A percentile compares a stretch with the other conserved stretches of the same genome.
phyloP scores from a whole-genome alignment of 2,113 vertebrate species.

The Recurvirostra avosetta region DNA sequence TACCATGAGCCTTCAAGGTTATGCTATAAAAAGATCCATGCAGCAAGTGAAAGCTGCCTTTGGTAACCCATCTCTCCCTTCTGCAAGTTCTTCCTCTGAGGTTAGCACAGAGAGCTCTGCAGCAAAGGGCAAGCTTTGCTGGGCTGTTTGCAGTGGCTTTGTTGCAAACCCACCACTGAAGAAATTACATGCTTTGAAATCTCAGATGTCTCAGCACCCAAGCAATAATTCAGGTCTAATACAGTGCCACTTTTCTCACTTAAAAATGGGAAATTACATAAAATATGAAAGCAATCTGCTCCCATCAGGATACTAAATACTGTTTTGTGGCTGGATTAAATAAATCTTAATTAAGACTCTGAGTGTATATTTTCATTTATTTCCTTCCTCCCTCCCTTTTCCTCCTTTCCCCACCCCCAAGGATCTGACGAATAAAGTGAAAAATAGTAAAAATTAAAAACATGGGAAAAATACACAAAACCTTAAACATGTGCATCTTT shows the following conservation, averaged over 20 bases:
- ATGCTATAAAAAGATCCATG: background rate
- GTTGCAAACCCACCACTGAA: background rate
- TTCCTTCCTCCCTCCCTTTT: background rate
- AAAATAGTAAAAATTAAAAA: background rate
- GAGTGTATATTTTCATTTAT: conserved; percentile 29
- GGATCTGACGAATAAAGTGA: background rate
- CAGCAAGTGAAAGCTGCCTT: background rate
- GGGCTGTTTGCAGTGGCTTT: background rate
- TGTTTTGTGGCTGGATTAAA: conserved; percentile 43
- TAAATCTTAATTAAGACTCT: conserved; percentile 34
- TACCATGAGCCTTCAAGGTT: background rate
- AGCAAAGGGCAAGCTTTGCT: background rate
- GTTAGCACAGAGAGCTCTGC: background rate
- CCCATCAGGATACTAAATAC: conserved; percentile 50
- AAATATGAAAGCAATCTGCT: conserved; percentile 51
- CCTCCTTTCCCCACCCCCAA: background rate
- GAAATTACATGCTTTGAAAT: background rate
- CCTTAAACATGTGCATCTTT: background rate
- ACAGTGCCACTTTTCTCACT: conserved; percentile 13
- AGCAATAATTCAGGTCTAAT: conserved; percentile 9
- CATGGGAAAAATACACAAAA: background rate
- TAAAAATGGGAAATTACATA: conserved; percentile 33
- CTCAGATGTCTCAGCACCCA: background rate
- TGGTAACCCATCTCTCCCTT: background rate
- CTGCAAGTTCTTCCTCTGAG: background rate